Evolutionary conservation across 2,113 vertebrate species (phyloP), one percentile per base, ranked within the genome.

Genomic region (Empidonax traillii): DNA sequence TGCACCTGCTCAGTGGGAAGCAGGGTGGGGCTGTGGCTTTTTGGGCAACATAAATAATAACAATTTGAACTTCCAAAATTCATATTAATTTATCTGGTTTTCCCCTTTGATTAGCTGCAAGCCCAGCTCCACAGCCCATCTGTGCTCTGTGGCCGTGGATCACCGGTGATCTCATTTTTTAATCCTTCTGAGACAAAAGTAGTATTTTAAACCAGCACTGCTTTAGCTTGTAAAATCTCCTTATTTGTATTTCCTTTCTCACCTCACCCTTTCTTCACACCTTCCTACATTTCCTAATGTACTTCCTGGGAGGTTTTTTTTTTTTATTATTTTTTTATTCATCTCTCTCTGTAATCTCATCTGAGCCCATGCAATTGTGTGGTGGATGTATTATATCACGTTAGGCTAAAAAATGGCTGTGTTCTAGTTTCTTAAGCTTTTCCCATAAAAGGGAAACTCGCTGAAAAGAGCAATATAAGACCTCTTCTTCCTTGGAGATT

Each of bases 281-380:
- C 87, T 97, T 96, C 90, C 92, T 91, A 93, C 93, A 86, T 78
- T 94, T 94, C 61, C 92, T 93, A 94, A 74, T 74, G 52, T 92
- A 90, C 72, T 86, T 83, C 92, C 79, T 77, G 79, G 63, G 79
- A 91, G 53, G 37, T 16, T 49, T 41, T 67, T 68, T 75, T 43
- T 53, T 83, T 33, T 19, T 49, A 35, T 35, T 35, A 35, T 49
- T 47, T 23, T 23, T 44, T 43, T 43, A 20, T 46, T 46, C 44
- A 10, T 16, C 23, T 10, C 22, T 52, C 61, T 41, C 13, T 83
- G 44, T 77, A 88, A 79, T 74, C 55, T 88, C 61, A 24, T 74
- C 41, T 69, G 39, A 86, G 30, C 55, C 37, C 56, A 12, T 86
- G 79, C 4, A 2, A 46, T 95, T 67, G 30, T 88, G 43, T 61